A percentile compares a stretch with the other conserved stretches of the same genome.
Conservation (phyloP, 2,888 invertebrate genomes). For the Oscheius myriophilus region DNA sequence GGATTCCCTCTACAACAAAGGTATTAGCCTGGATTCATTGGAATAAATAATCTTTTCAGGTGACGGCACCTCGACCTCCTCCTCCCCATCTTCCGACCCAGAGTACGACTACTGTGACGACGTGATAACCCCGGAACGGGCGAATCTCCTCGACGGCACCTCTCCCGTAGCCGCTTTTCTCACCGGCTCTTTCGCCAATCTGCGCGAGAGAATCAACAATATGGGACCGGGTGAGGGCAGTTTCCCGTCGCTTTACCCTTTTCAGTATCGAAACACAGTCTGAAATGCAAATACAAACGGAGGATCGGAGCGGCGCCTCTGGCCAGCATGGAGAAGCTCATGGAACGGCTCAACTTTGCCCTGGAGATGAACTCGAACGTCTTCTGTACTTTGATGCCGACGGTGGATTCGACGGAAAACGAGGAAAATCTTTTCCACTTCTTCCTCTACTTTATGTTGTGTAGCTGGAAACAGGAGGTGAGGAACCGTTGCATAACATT, state of each 20-base stretch:
- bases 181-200: slow-evolving; percentile 36
- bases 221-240: slow-evolving; percentile 36
- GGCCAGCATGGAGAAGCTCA: slow-evolving; percentile 48
- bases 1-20: slow-evolving; percentile 33
- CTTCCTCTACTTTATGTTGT: slow-evolving; percentile 47
- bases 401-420: slow-evolving; percentile 37
- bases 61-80: slow-evolving; percentile 6
- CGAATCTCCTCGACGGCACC: slow-evolving; percentile 31
- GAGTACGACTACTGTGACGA: slow-evolving; percentile 31
- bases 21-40: background rate
- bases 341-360: slow-evolving; percentile 42
- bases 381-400: slow-evolving; percentile 37
- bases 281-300: slow-evolving; percentile 28
- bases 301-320: slow-evolving; percentile 36
- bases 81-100: slow-evolving; percentile 8
- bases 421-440: slow-evolving; percentile 54
- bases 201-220: slow-evolving; percentile 30
- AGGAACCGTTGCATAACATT: no score
- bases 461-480: slow-evolving; percentile 41
- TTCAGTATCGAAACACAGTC: slow-evolving; percentile 29
- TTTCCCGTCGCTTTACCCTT: background rate
- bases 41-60: background rate
- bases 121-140: slow-evolving; percentile 30
- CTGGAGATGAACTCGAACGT: slow-evolving; percentile 41
- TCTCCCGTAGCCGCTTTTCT: slow-evolving; percentile 36